A percentile compares a stretch with the other conserved stretches of the same genome.
Evolutionary conservation across 2,888 invertebrate species (phyloP).

Genomic region (Germaria angustata): DNA sequence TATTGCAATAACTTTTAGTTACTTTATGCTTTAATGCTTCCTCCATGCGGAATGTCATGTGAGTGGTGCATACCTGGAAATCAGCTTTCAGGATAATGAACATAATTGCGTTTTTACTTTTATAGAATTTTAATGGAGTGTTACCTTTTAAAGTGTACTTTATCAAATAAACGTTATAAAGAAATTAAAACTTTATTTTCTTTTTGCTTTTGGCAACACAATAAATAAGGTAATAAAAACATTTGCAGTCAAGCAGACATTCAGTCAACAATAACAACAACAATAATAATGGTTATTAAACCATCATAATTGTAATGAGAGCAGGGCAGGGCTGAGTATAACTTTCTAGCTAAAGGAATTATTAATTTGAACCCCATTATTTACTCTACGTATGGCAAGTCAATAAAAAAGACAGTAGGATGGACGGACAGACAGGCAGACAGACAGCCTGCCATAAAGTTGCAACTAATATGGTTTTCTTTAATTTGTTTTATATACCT

Average conservation of each 20-base stretch:
- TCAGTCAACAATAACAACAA: conserved; percentile 6
- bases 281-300: no score
- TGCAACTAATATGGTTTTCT: conserved; percentile 35
- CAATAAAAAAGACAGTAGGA: background rate
- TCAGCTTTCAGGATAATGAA: conserved; percentile 31
- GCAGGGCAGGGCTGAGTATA: background rate
- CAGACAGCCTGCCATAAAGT: background rate
- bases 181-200: conserved; percentile 35
- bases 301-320: conserved; percentile 6
- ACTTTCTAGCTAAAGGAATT: conserved; percentile 24
- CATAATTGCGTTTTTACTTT: conserved; percentile 40
- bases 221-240: conserved; percentile 1
- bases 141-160: conserved; percentile 28
- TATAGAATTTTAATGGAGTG: conserved; percentile 45
- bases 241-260: conserved; percentile 3
- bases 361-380: conserved; percentile 49
- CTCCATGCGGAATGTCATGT: conserved; percentile 10
- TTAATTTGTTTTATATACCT: background rate
- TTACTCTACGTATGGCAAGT: background rate
- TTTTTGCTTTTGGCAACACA: background rate
- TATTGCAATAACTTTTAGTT: background rate
- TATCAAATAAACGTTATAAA: conserved; percentile 18
- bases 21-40: background rate
- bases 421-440: background rate
- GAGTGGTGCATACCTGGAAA: conserved; percentile 23